Evolutionary conservation across 2,797 vertebrate genomes (phyloP), one percentile per base, ranked within the genome.

Genomic region (Nannoperca obscura): DNA sequence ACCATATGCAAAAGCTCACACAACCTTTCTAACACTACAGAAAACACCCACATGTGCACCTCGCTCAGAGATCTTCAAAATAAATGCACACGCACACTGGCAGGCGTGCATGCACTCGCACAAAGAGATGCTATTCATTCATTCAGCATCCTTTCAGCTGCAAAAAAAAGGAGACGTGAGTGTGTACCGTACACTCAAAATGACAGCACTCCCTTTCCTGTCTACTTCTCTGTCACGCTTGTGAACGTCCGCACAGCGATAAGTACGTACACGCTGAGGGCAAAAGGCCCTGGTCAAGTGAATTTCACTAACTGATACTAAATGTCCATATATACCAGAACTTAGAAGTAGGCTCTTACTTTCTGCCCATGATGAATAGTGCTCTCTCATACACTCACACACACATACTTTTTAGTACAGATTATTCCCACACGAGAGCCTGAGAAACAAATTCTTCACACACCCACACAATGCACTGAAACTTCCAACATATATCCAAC

Each of bases 81-180:
- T 74, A 87, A 71, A 91, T 50, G 65, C 80, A 76, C 81, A 80
- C 12, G 50, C 64, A 80, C 77, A 76, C 68, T 54, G 69, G 61
- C 71, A 71, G 78, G 63, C 52, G 30, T 74, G 60, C 85, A 58
- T 24, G 60, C 76, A 58, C 82, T 44, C 82, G 72, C 79, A 89
- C 83, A 93, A 88, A 91, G 82, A 74, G 54, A 64, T 52, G 80
- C 76, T 84, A 86, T 91, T 93, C 90, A 89, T 82, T 91, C 87
- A 91, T 84, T 87, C 81, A 67, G 81, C 55, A 38, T 91, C 84
- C 74, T 90, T 89, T 88, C 82, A 86, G 83, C 76, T 71, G 80
- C 76, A 81, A 78, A 78, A 79, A 76, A 73, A 49, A 42, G 36
- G 58, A 78, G 70, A 78, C 81, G 70, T 85, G 87, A 89, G 77